Conservation (phyloP, 1,140 invertebrate species). For the Sinonovacula constricta region DNA sequence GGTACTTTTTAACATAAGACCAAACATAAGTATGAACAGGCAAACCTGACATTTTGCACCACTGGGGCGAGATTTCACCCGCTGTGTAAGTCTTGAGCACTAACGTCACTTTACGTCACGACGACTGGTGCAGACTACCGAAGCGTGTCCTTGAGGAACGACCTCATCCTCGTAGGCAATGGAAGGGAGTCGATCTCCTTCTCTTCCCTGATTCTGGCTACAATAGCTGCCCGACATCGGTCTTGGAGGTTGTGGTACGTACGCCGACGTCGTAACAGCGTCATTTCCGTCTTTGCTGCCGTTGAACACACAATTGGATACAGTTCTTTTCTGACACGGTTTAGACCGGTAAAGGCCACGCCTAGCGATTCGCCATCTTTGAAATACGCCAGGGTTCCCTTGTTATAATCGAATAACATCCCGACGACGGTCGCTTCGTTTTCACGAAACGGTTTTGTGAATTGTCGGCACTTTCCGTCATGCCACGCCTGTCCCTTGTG, state of each 20-base stretch:
- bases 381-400: conserved; percentile 86
- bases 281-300: conserved; percentile 88
- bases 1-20: too few species aligned
- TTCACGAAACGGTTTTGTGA: conserved; percentile 85
- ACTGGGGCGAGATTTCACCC: too few species aligned
- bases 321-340: conserved; percentile 81
- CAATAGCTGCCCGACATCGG: conserved; percentile 76
- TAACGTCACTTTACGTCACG: too few species aligned
- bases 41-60: too few species aligned
- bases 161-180: conserved; percentile 73
- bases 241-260: conserved; percentile 86
- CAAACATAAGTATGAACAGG: too few species aligned
- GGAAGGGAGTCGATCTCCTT: conserved; percentile 68
- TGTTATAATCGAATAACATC: conserved; percentile 84
- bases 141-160: conserved; percentile 66
- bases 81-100: too few species aligned
- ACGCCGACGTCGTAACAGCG: conserved; percentile 80
- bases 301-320: conserved; percentile 87
- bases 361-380: conserved; percentile 85
- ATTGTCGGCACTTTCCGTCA: conserved; percentile 81
- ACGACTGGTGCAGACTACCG: too few species aligned
- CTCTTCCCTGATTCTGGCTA: conserved; percentile 56
- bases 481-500: conserved; percentile 88
- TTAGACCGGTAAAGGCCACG: conserved; percentile 80
- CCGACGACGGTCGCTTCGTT: conserved; percentile 85